Base-by-base conservation (phyloP, 2,888 invertebrate genomes). In the Noctua pronuba region DNA sequence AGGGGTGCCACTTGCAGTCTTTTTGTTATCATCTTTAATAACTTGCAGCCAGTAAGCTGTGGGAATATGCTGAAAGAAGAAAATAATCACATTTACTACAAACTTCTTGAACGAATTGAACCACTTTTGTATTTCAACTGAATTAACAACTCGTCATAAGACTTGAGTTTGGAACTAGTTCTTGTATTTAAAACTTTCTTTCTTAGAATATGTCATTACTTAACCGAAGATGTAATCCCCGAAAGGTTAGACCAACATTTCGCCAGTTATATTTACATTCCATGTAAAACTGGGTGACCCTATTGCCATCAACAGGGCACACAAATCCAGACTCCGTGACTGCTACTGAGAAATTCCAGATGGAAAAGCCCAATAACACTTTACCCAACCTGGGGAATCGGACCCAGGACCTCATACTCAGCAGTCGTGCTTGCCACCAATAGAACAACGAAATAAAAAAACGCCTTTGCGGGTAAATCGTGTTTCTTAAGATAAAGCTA, bases 31-130 rank as follows among this genome's bases (percentile, higher is more conserved):
- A 44, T 94, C 94, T 80, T 89, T 94, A 49, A 96, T 90, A 5
- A 96, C 94, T 83, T 95, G 93, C 55, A 96, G 86, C 77, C 93
- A 92, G 84, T 96, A 96, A 55, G 90, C 91, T 35, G 95, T 96
- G 71, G 96, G 96, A 49, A 96, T 93, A 72, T 95, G 94, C 96
- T 96, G 93, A 13, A 93, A 82, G 0, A 65, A 7, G 6, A 21
- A 21, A 46, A 60, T 7, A 18, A 13, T 28, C 21, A 31, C 18
- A 31, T 8, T 31, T 16, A 65, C 41, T 8, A 11, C 21, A 21
- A 49, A 3, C 11, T 55, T 55, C n/a, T n/a, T 55, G n/a, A 55
- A 55, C 55, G n/a, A n/a, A n/a, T n/a, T n/a, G n/a, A 55, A 55
- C 24, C 24, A 18, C 21, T 24, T 24, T 24, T 24, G 21, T 52